phyloP scores from a whole-genome alignment of 1,140 invertebrate species.

The Apis cerana region DNA sequence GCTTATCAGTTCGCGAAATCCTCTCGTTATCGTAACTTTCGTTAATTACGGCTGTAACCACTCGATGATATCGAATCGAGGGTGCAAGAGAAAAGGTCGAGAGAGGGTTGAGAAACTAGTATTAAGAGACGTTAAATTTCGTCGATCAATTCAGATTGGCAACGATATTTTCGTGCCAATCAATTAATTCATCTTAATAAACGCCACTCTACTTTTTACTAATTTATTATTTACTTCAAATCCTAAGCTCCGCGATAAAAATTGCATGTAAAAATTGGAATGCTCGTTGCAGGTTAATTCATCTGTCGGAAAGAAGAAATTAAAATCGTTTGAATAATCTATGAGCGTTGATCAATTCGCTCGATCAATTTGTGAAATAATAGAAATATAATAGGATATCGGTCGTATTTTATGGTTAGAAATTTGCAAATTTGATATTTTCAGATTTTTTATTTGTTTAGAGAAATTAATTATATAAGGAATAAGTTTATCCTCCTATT shows the following conservation, averaged over 20 bases:
- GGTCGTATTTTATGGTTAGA: too few species aligned
- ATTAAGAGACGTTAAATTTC: conserved; percentile 27
- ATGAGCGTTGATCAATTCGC: too few species aligned
- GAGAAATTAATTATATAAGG: too few species aligned
- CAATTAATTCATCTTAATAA: conserved; percentile 48
- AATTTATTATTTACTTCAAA: conserved; percentile 26
- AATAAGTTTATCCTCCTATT: too few species aligned
- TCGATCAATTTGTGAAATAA: neutral
- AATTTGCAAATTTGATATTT: too few species aligned
- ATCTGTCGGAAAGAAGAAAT: neutral
- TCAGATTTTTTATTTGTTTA: too few species aligned
- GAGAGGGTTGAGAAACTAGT: neutral
- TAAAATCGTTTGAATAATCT: conserved; percentile 16
- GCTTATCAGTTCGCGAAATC: conserved; percentile 20
- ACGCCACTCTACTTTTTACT: neutral
- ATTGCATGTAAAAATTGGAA: neutral
- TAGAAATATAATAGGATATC: neutral
- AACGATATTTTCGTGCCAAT: neutral
- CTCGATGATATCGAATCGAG: conserved; percentile 44
- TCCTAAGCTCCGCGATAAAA: neutral
- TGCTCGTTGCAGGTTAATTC: too few species aligned
- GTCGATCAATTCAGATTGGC: neutral
- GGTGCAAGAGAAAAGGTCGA: neutral
- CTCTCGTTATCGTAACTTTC: conserved; percentile 43
- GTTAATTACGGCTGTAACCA: conserved; percentile 33